Base-by-base conservation (phyloP, 2,113 vertebrate species). In the Hoplias malabaricus region DNA sequence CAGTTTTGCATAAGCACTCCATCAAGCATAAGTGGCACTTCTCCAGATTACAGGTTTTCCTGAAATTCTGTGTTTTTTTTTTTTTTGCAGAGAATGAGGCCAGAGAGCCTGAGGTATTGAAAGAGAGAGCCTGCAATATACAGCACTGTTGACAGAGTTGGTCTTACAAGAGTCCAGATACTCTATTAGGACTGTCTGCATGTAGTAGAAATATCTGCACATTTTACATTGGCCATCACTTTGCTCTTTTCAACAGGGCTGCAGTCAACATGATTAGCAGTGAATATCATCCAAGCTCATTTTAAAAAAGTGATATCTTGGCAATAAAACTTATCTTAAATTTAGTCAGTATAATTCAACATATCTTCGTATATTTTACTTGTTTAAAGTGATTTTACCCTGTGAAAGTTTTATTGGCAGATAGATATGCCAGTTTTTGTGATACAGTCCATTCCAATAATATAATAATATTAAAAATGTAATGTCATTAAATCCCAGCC, bases 1-100 rank as follows among this genome's bases (percentile, higher is more conserved):
- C 68, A 83, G 82, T 85, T 74, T 89, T 89, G 85, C 80, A 79
- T 88, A 87, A 89, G 83, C 70, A 83, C 77, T 76, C 46, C 59
- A 84, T 89, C 88, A 83, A 87, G 66, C 84, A 87, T 86, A 90
- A 91, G 90, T 90, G 88, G 69, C 89, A 89, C 90, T 91, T 90
- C 83, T 87, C 87, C 87, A 86, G 85, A 90, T 90, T 86, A 86
- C 79, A 80, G 79, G 78, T 79, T 84, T 61, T 38, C 77, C 82
- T 86, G 65, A 85, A 88, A 89, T 84, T 81, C 85, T 85, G 85
- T 84, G 83, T 87, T 90, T 89, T 88, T 75, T 85, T 84, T 84
- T 82, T 87, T 90, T 89, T 88, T 75, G 78, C 78, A 86, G 23
- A 69, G 56, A 69, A 78, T 70, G 70, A 66, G 65, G 69, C 38